These are phyloP conservation scores for Notothenia rossii DNA, from an alignment of 2,113 vertebrate genomes.

Conservation along the genomic window DNA sequence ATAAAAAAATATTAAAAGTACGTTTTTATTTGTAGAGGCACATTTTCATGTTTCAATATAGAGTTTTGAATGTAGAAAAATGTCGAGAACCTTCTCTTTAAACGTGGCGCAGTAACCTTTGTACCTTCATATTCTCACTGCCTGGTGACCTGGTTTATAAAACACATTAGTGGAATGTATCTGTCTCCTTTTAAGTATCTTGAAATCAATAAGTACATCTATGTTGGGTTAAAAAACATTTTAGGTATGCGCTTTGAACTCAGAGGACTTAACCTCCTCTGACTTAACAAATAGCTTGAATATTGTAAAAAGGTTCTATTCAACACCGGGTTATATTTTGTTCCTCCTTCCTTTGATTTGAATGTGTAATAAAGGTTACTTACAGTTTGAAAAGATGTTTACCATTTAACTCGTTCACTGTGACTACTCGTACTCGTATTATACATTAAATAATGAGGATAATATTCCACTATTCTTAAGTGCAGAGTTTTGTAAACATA, in stretches of 20 bases:
- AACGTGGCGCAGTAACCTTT: background rate
- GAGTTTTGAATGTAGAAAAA: too few species aligned
- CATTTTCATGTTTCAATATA: too few species aligned
- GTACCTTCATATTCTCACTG: background rate
- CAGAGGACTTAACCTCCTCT: background rate
- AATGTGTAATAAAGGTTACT: conserved; percentile 8
- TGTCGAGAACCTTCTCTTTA: background rate
- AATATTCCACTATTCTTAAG: background rate
- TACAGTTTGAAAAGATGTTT: background rate
- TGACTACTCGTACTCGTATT: background rate
- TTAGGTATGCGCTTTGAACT: conserved; percentile 46
- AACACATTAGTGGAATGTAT: conserved; percentile 30
- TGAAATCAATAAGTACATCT: background rate
- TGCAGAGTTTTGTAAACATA: background rate
- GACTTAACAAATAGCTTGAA: background rate
- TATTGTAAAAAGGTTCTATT: conserved; percentile 1
- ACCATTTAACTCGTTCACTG: conserved; percentile 8
- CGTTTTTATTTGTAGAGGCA: background rate
- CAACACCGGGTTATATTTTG: background rate
- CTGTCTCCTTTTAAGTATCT: background rate
- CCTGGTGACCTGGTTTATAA: background rate
- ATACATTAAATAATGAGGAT: background rate
- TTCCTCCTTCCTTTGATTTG: background rate
- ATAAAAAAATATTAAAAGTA: background rate
- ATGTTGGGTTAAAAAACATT: background rate